Evolutionary conservation across 2,113 vertebrate genomes (phyloP).

Genomic region (Rallus limicola): DNA sequence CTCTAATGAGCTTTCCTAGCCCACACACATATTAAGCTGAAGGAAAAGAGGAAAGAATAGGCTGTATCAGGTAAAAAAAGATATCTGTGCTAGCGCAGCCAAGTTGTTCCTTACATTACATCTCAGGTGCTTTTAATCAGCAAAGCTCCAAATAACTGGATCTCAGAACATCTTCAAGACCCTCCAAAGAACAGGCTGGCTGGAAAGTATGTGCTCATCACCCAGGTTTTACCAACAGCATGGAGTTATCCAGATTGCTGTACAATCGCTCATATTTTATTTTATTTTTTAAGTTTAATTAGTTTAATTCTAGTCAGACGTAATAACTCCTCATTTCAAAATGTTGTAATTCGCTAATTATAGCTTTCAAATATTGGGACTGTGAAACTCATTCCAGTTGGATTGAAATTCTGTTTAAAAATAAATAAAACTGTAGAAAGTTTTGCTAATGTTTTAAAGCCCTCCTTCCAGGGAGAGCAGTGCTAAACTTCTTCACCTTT

Average conservation of each 20-base stretch:
- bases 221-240: conserved; percentile 28
- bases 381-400: conserved; percentile 30
- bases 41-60: conserved; percentile 23
- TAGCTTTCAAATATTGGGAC: conserved; percentile 9
- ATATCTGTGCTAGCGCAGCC: not conserved
- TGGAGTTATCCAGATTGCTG: not conserved
- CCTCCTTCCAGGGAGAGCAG: not conserved
- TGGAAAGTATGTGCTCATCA: not conserved
- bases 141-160: not conserved
- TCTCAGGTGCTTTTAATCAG: not conserved
- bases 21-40: not conserved
- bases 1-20: not conserved
- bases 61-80: conserved; percentile 6
- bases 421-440: conserved; percentile 33
- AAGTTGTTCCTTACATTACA: conserved; percentile 28
- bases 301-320: conserved; percentile 51
- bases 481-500: conserved; percentile 66
- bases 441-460: not conserved
- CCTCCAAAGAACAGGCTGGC: not conserved
- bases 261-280: not conserved
- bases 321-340: conserved; percentile 51
- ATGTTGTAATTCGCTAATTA: conserved; percentile 50
- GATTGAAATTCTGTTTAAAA: conserved; percentile 32
- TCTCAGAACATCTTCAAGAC: not conserved
- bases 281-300: not conserved